Evolutionary conservation across 1,140 invertebrate genomes (phyloP).

Genomic region (Gyrodactylus bullatarudis): DNA sequence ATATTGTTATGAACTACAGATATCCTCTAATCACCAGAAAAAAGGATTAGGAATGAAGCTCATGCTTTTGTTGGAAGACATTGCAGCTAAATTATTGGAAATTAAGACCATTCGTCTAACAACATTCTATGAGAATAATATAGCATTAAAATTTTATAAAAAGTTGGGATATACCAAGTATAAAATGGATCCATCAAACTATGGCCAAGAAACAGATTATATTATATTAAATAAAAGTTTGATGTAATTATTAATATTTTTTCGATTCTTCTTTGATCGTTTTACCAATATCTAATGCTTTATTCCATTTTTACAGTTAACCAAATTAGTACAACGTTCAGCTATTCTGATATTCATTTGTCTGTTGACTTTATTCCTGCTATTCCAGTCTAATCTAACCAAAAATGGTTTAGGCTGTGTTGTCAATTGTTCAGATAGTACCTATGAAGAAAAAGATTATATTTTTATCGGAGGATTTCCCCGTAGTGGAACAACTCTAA

Average conservation of each 20-base stretch:
- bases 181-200: background rate
- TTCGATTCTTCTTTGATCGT: no score
- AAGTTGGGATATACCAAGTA: background rate
- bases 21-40: background rate
- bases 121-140: background rate
- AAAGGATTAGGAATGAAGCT: background rate
- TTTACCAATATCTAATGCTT: no score
- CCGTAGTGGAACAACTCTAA: slow-evolving; percentile 69
- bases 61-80: background rate
- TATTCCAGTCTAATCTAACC: no score
- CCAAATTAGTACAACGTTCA: no score
- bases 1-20: background rate
- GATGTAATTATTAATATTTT: no score
- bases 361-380: no score
- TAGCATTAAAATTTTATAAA: background rate
- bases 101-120: background rate
- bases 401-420: no score
- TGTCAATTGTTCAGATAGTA: no score
- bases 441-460: slow-evolving; percentile 35
- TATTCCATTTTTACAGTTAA: no score
- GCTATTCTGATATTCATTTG: no score
- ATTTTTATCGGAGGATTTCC: slow-evolving; percentile 90
- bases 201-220: background rate
- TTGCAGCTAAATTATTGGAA: background rate
- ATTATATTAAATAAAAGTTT: background rate